Base-by-base conservation (phyloP, 2,113 vertebrate genomes). In the Spea multiplicata region DNA sequence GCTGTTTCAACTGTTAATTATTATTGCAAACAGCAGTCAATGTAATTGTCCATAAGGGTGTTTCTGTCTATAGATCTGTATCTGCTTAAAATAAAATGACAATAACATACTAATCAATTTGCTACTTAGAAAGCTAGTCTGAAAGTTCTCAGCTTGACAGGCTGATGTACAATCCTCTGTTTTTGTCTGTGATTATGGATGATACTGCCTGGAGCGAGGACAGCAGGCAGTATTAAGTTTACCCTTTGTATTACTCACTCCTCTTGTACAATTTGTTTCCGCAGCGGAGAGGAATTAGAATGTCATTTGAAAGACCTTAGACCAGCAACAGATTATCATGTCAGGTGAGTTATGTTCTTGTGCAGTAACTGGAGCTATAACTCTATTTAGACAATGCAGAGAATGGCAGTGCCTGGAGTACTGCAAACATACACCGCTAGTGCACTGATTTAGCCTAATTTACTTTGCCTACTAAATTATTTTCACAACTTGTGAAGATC, bases 291-390 rank as follows among this genome's bases (percentile, higher is more conserved):
- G 90, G 96, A 98, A 85, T 88, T 97, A 88, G 95, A 97, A 87
- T 97, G 92, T 86, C 94, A 93, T 87, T 91, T 99, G 88, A 97
- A 94, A 89, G 97, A 99, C 87, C 92, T 99, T 82, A 92, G 95
- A 91, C 97, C 97, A 83, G 95, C 95, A 72, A 95, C 95, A 55
- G 97, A 99, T 86, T 99, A 98, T 89, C 94, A 99, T 0, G 91
- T 98, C 90, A 95, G 96, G 97, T 98, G 88, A 90, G 95, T 88
- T 47, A 3, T 57, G 12, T 44, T 45, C 13, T 57, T 73, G 47
- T 52, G n/a, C 47, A 12, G 57, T 16, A 61, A 4, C n/a, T 53
- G 14, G 30, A 52, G 74, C 66, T 48, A 13, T 59, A 12, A 59
- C 55, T 59, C 55, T 59, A 10, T 12, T 13, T 59, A 50, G 13